These are phyloP conservation scores for Phaethornis superciliosus DNA, from an alignment of 2,113 vertebrate species.

Conservation along the genomic window DNA sequence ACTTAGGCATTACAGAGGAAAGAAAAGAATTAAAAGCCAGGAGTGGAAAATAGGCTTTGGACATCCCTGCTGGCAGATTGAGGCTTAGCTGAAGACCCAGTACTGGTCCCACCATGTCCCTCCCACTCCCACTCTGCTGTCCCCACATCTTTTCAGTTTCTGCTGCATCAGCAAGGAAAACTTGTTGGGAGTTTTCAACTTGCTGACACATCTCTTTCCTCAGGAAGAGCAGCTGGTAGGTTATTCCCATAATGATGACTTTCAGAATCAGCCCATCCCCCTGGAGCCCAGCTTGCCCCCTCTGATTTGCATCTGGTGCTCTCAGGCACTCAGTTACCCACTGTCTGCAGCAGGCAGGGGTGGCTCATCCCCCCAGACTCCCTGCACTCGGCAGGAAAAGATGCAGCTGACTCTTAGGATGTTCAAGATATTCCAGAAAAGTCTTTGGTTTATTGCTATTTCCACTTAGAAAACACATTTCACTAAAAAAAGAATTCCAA, in stretches of 20 bases:
- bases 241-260: background rate
- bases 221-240: background rate
- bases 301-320: background rate
- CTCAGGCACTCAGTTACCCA: background rate
- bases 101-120: rapidly evolving
- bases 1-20: background rate
- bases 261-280: background rate
- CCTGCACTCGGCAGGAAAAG: background rate
- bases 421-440: background rate
- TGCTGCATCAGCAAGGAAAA: background rate
- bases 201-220: background rate
- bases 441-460: background rate
- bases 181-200: background rate
- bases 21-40: background rate
- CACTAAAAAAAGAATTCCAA: background rate
- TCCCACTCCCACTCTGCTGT: rapidly evolving
- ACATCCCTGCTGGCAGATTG: background rate
- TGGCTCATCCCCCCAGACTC: rapidly evolving
- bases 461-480: background rate
- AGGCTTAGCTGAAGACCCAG: background rate
- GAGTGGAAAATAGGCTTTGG: background rate
- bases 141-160: background rate
- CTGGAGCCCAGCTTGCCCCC: background rate
- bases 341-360: background rate
- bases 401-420: background rate